These are phyloP conservation scores for Botia kubotai DNA, from an alignment of 2,797 vertebrate genomes.

Conservation along the genomic window DNA sequence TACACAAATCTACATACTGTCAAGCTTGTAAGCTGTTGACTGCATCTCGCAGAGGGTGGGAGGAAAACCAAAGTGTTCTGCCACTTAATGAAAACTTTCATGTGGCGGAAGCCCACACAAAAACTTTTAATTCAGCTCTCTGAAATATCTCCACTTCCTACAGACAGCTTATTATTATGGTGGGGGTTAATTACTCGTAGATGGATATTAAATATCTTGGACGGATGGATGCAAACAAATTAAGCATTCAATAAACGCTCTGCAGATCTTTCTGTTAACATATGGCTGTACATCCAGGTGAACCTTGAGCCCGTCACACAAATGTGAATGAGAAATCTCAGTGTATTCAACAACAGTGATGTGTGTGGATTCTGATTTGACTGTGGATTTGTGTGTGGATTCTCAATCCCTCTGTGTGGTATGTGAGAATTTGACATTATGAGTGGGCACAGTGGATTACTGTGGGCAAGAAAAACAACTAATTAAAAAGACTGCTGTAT, in stretches of 20 bases:
- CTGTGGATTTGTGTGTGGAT: not conserved
- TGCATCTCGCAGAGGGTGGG: conserved; percentile 20
- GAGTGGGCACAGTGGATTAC: conserved; percentile 37
- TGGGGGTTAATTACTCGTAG: conserved; percentile 27
- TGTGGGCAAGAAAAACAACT: conserved; percentile 33
- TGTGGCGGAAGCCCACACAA: conserved; percentile 24
- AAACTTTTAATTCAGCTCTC: conserved; percentile 27
- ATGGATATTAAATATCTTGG: conserved; percentile 1
- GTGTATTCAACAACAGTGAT: conserved; percentile 16
- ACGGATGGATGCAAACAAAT: conserved; percentile 14
- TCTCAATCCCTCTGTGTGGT: conserved; percentile 1
- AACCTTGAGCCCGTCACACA: not conserved
- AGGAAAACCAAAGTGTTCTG: conserved; percentile 1
- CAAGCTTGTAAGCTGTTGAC: conserved; percentile 9
- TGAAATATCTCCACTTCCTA: conserved; percentile 21
- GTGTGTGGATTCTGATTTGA: conserved; percentile 1
- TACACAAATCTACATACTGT: conserved; percentile 9
- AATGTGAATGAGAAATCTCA: not conserved
- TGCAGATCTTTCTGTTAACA: conserved; percentile 23
- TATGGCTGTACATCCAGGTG: not conserved
- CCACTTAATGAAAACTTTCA: conserved; percentile 23
- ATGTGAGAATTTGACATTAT: conserved; percentile 38
- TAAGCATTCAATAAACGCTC: conserved; percentile 1
- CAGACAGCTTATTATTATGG: conserved; percentile 41
- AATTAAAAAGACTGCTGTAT: conserved; percentile 31